Evolutionary conservation across 2,797 vertebrate species (phyloP), one percentile per base, ranked within the genome.

Genomic region (Pelodytes ibericus): DNA sequence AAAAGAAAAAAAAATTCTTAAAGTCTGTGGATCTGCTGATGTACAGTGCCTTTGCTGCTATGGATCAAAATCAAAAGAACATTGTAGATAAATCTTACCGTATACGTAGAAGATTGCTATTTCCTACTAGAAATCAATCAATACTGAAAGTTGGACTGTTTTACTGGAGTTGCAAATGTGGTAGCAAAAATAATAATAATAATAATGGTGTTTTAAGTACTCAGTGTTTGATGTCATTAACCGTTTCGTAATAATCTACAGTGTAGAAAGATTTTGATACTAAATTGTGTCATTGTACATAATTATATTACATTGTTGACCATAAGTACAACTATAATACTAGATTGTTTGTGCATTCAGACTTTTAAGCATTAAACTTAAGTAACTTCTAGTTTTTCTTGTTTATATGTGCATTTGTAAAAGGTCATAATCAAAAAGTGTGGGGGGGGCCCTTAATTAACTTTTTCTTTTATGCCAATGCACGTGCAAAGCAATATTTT

Each of bases 21-120:
- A 90, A 92, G 88, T 92, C 90, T 92, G 91, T 92, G 90, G 89
- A 93, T 93, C 91, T 93, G 91, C 92, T 93, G 91, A 93, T 93
- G 92, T 93, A 92, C 92, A 93, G 91, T 93, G 92, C 92, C 92
- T 94, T 94, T 92, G 92, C 92, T 93, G 92, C 92, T 93, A 92
- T 93, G 92, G 92, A 92, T 93, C 90, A 93, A 92, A 91, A 92
- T 93, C 88, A 90, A 92, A 90, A 92, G 90, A 92, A 90, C 90
- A 72, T 84, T 93, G 92, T 93, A 92, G 91, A 93, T 92, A 92
- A 90, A 91, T 86, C 89, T 92, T 92, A 92, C 88, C 88, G 91
- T 93, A 86, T 90, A 90, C 86, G 91, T 94, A 92, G 90, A 91
- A 91, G 86, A 91, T 80, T 89, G 88, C 91, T 90, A 91, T 93